Conservation (phyloP, 2,888 invertebrate species). For the Pammene fasciana region DNA sequence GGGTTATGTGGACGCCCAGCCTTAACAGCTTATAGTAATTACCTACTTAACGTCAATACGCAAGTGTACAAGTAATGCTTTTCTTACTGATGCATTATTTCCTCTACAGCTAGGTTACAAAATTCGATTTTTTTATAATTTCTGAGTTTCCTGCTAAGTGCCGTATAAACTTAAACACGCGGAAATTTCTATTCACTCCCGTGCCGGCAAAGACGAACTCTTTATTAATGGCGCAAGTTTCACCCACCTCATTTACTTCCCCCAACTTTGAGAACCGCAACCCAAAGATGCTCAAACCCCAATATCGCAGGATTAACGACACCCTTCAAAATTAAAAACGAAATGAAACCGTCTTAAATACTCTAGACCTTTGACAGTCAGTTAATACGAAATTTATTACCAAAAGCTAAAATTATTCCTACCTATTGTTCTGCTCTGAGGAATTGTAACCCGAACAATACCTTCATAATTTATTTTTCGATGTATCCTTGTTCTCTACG, state of each 20-base stretch:
- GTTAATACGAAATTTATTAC: conserved; percentile 78
- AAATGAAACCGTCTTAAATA: conserved; percentile 56
- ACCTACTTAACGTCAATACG: no score
- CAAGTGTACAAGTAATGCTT: no score
- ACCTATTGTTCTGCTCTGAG: conserved; percentile 74
- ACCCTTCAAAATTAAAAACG: conserved; percentile 74
- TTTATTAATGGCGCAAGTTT: conserved; percentile 53
- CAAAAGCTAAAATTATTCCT: conserved; percentile 72
- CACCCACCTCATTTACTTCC: conserved; percentile 70
- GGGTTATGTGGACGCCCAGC: no score
- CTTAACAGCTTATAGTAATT: no score
- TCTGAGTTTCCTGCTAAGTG: no score
- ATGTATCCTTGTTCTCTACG: conserved; percentile 74
- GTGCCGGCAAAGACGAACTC: conserved; percentile 33
- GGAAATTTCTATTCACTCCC: conserved; percentile 18
- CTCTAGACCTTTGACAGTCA: conserved; percentile 52
- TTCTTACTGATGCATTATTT: no score
- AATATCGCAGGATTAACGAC: conserved; percentile 79
- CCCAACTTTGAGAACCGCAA: conserved; percentile 56
- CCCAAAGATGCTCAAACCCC: conserved; percentile 65
- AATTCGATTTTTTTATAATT: background rate
- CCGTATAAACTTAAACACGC: conserved; percentile 10
- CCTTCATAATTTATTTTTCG: conserved; percentile 81
- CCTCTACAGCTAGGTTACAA: background rate
- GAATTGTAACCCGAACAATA: conserved; percentile 77